Evolutionary conservation across 2,888 invertebrate species (phyloP).

Genomic region (Cheilosia vernalis): DNA sequence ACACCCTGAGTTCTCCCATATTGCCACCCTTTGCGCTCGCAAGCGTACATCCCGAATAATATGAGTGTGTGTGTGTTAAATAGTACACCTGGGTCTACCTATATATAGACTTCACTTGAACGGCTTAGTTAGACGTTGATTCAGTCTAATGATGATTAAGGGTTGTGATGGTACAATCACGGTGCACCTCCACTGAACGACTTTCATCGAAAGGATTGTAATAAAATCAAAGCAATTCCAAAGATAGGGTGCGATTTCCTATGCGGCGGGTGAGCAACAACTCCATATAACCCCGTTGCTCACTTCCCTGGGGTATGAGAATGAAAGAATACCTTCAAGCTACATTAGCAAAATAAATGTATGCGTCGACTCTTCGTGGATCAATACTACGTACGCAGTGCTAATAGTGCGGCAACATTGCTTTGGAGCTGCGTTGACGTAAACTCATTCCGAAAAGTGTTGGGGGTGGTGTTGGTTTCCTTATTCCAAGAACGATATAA

Average conservation of each 20-base stretch:
- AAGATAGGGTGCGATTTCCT: slow-evolving; percentile 62
- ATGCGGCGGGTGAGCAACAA: slow-evolving; percentile 58
- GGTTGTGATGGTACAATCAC: slow-evolving; percentile 26
- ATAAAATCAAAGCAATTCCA: slow-evolving; percentile 67
- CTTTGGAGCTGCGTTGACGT: slow-evolving; percentile 52
- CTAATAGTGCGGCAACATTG: slow-evolving; percentile 59
- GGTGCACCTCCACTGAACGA: slow-evolving; percentile 24
- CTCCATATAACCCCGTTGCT: slow-evolving; percentile 39
- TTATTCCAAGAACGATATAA: background rate
- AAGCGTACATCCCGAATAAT: slow-evolving; percentile 7
- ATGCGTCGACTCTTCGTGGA: slow-evolving; percentile 22
- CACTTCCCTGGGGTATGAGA: slow-evolving; percentile 5
- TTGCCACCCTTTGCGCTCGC: background rate
- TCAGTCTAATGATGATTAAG: slow-evolving; percentile 22
- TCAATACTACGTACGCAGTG: slow-evolving; percentile 69
- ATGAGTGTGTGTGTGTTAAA: background rate
- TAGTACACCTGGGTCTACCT: slow-evolving; percentile 5
- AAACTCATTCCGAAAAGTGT: slow-evolving; percentile 41
- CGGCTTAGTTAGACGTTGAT: slow-evolving; percentile 50
- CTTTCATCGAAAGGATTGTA: slow-evolving; percentile 58
- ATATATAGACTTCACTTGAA: slow-evolving; percentile 31
- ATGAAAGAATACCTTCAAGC: background rate
- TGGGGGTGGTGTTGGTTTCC: slow-evolving; percentile 13
- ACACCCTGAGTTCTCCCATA: background rate
- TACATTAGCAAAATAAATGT: background rate